Evolutionary conservation across 2,797 vertebrate species (phyloP), one percentile per base, ranked within the genome.

Genomic region (Scleropages formosus): DNA sequence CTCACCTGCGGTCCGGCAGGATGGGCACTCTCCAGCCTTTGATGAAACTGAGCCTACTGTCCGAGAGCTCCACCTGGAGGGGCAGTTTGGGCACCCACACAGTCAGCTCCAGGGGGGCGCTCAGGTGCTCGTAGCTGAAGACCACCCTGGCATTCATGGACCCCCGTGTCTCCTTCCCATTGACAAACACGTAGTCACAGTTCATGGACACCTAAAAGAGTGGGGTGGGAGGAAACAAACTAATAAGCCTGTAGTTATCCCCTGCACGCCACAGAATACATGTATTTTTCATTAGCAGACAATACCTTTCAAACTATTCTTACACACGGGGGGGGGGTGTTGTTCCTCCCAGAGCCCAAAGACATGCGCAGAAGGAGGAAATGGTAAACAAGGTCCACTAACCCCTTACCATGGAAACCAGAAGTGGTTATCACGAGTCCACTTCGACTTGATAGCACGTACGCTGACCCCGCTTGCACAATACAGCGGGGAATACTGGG

Each of bases 1-100:
- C 89, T 88, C 86, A 99, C 97, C 96, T 95, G 81, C 95, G 88
- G 84, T 98, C 95, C 0, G 95, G 95, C 79, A 98, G 93, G 77
- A 99, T 96, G 76, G 97, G 97, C n/a, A 98, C 96, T 82, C 97
- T 93, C 97, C 97, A 99, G 73, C 96, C 97, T 84, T 97, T 98
- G 89, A 99, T 96, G 90, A 98, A 97, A 87, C 96, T 98, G 66
- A 99, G 92, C 31, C 87, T 91, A 82, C 84, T 79, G 3, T 99
- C 96, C 0, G 96, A 97, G 0, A 99, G 95, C 78, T 98, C 94
- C 27, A 99, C 94, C 87, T 90, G 92, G 76, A 99, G 91, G 0
- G 97, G 97, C 20, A 99, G 92, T 56, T 95, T 97, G 87, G 97
- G 97, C 76, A 99, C 96, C 97, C 97, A 98, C 69, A 99, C 96